A percentile compares a stretch with the other conserved stretches of the same genome.
Evolutionary conservation across 1,140 invertebrate species (phyloP).

Genomic region (Ceratina japonica): DNA sequence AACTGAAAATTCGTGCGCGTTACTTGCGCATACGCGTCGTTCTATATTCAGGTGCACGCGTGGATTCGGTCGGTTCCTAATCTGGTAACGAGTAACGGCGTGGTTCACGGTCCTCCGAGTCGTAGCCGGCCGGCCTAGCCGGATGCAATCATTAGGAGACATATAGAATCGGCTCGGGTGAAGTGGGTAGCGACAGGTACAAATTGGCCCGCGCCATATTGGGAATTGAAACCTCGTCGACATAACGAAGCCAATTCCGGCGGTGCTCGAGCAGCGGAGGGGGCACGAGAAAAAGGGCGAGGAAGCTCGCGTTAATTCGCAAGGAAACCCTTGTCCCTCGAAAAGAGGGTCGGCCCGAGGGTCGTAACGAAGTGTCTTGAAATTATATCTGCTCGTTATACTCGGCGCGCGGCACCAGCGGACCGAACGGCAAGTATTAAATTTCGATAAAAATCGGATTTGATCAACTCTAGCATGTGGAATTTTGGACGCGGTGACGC

Average conservation of each 20-base stretch:
- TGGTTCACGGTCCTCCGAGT: constrained; percentile 21
- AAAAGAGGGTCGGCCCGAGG: too few relatives aligned
- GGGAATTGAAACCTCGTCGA: constrained; percentile 57
- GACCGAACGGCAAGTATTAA: background rate
- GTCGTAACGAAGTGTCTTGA: background rate
- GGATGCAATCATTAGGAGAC: constrained; percentile 58
- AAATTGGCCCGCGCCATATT: constrained; percentile 62
- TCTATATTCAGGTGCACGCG: background rate
- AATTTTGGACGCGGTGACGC: too few relatives aligned
- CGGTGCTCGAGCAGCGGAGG: constrained; percentile 12
- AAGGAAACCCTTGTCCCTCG: background rate
- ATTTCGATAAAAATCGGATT: background rate
- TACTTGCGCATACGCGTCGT: background rate
- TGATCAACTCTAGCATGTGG: too few relatives aligned
- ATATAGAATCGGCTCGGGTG: constrained; percentile 10
- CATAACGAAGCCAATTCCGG: constrained; percentile 64
- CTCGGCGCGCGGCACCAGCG: too few relatives aligned
- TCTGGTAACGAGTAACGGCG: constrained; percentile 28
- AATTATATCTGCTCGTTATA: too few relatives aligned
- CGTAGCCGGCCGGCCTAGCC: constrained; percentile 17
- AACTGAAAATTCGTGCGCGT: constrained; percentile 12
- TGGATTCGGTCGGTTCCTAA: constrained; percentile 43
- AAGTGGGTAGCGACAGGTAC: constrained; percentile 48
- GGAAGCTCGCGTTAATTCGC: background rate
- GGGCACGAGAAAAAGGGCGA: constrained; percentile 21